These are phyloP conservation scores for Scelioninae gen. 1 DNA, from an alignment of 2,888 invertebrate species.

Conservation along the genomic window DNA sequence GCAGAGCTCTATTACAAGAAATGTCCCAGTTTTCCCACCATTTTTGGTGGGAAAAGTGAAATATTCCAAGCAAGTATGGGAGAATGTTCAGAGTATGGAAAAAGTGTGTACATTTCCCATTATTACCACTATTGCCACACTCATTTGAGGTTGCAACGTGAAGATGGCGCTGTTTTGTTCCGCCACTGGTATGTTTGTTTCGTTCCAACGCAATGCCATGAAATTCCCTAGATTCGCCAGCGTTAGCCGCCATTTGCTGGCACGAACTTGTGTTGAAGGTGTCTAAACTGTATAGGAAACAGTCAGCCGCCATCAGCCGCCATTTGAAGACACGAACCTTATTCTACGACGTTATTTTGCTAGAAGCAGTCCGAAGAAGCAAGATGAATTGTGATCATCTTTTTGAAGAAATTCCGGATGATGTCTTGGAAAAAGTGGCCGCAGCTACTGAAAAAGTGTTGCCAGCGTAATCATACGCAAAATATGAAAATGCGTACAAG, in stretches of 20 bases:
- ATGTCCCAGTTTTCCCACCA: slow-evolving; percentile 23
- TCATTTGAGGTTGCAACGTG: slow-evolving; percentile 12
- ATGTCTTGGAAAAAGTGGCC: slow-evolving; percentile 8
- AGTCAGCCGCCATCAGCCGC: too few species aligned
- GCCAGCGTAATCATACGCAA: slow-evolving; percentile 20
- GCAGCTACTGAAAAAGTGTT: slow-evolving; percentile 23
- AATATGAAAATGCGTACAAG: slow-evolving; percentile 39
- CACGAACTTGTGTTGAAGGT: background rate
- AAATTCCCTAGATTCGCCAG: slow-evolving; percentile 14
- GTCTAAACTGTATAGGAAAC: too few species aligned
- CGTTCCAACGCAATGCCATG: background rate
- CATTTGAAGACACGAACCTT: too few species aligned
- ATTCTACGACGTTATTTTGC: too few species aligned
- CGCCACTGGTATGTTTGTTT: slow-evolving; percentile 2
- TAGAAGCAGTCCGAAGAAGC: background rate
- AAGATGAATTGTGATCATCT: slow-evolving; percentile 5
- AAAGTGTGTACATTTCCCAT: slow-evolving; percentile 18
- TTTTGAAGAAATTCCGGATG: slow-evolving; percentile 11
- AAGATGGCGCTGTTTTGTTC: slow-evolving; percentile 5
- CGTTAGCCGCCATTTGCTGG: background rate
- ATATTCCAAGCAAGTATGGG: slow-evolving; percentile 11
- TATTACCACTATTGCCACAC: background rate
- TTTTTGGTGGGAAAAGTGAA: slow-evolving; percentile 30
- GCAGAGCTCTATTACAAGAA: too few species aligned
- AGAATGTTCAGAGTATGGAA: slow-evolving; percentile 22